Evolutionary conservation across 2,888 invertebrate genomes (phyloP).

Genomic region (Eulithis prunata): DNA sequence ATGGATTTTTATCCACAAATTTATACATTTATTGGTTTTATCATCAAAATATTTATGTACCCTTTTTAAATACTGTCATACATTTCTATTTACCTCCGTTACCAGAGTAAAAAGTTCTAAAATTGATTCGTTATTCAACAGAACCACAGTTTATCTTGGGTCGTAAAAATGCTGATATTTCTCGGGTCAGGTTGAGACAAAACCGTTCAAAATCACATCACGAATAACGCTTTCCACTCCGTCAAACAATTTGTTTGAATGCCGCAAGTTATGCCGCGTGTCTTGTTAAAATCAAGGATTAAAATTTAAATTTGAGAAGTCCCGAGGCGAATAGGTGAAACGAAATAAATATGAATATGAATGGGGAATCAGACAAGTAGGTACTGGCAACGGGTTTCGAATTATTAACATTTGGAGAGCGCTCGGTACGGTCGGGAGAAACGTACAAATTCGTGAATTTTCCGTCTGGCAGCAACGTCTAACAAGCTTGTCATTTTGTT

Average conservation of each 20-base stretch:
- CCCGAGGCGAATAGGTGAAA: constrained; percentile 77
- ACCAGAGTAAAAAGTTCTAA: no score
- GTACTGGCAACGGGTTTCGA: constrained; percentile 73
- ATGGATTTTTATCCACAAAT: no score
- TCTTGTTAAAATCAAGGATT: constrained; percentile 81
- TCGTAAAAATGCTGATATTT: not conserved
- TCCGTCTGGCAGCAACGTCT: constrained; percentile 56
- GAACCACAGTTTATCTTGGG: not conserved
- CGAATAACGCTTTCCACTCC: constrained; percentile 74
- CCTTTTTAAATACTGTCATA: no score
- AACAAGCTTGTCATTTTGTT: constrained; percentile 67
- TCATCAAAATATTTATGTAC: no score
- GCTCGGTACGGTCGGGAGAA: constrained; percentile 66
- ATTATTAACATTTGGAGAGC: constrained; percentile 82
- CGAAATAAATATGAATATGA: constrained; percentile 85
- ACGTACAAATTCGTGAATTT: constrained; percentile 44
- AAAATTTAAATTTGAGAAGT: constrained; percentile 72
- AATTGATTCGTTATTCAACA: no score
- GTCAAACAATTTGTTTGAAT: constrained; percentile 69
- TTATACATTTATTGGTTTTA: no score
- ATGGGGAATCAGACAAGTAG: constrained; percentile 75
- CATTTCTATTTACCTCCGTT: no score
- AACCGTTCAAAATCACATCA: constrained; percentile 58
- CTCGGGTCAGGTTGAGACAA: constrained; percentile 14
- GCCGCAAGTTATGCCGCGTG: constrained; percentile 63